Evolutionary conservation across 2,888 invertebrate species (phyloP).

Genomic region (Callosobruchus maculatus): DNA sequence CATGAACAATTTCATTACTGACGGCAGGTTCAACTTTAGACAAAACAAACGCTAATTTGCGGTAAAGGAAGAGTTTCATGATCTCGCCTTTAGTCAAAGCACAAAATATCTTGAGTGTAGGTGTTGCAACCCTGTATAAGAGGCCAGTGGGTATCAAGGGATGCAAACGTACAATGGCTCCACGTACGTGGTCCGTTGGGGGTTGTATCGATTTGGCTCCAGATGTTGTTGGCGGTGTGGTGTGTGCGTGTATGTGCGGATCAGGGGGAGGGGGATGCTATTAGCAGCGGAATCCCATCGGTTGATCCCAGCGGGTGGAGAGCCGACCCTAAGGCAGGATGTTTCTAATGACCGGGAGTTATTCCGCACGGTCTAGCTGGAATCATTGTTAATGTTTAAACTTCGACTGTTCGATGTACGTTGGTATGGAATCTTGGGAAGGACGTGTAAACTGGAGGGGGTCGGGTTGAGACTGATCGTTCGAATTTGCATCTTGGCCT

Average conservation of each 20-base stretch:
- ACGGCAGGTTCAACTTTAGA: no score
- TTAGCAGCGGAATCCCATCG: background rate
- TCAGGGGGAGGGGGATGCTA: background rate
- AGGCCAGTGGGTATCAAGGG: background rate
- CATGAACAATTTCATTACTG: no score
- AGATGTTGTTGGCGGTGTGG: constrained; percentile 29
- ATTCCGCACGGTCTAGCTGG: background rate
- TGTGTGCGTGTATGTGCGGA: constrained; percentile 13
- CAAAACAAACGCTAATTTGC: no score
- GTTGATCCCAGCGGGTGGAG: background rate
- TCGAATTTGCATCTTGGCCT: no score
- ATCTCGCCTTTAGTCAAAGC: no score
- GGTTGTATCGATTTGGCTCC: constrained; percentile 28
- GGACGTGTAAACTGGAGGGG: background rate
- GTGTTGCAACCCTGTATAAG: background rate
- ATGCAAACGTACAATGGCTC: background rate
- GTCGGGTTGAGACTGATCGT: background rate
- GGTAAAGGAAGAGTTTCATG: no score
- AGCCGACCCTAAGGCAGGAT: background rate
- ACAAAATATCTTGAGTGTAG: background rate
- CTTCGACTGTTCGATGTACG: background rate
- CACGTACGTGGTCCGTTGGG: background rate
- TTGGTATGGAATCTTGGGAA: background rate
- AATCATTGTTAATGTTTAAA: background rate
- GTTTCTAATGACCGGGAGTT: background rate